Evolutionary conservation across 1,140 invertebrate species (phyloP).

Genomic region (Plutomurus gul): DNA sequence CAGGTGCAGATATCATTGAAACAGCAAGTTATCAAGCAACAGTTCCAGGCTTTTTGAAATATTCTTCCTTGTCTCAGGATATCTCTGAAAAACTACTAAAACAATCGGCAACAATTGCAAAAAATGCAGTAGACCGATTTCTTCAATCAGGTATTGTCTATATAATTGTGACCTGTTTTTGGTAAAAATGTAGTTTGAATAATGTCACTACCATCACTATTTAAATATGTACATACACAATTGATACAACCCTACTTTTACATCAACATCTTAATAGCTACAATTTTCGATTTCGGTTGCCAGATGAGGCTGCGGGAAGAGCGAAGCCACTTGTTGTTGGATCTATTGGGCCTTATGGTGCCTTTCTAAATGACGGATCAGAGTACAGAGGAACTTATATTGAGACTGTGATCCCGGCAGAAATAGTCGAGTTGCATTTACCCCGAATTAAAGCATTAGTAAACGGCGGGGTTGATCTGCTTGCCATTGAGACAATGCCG

Average conservation of each 20-base stretch:
- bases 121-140: conserved; percentile 65
- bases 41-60: conserved; percentile 73
- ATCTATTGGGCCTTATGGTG: conserved; percentile 89
- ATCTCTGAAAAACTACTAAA: conserved; percentile 71
- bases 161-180: too few species aligned
- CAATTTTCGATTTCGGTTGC: not conserved
- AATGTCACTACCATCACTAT: too few species aligned
- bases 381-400: conserved; percentile 87
- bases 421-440: conserved; percentile 78
- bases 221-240: too few species aligned
- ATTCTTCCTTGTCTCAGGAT: conserved; percentile 67
- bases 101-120: conserved; percentile 71
- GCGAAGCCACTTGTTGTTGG: conserved; percentile 69
- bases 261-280: not conserved
- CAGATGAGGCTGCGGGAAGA: conserved; percentile 19
- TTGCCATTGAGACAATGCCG: conserved; percentile 89
- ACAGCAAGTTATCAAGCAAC: conserved; percentile 90
- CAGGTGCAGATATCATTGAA: conserved; percentile 80
- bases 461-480: conserved; percentile 75
- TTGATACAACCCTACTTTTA: too few species aligned
- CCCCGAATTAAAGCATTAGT: conserved; percentile 75
- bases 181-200: too few species aligned
- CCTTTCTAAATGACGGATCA: conserved; percentile 81
- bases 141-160: too few species aligned
- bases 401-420: conserved; percentile 66